Conservation (phyloP, 2,797 vertebrate genomes). For the Caiman crocodilus region DNA sequence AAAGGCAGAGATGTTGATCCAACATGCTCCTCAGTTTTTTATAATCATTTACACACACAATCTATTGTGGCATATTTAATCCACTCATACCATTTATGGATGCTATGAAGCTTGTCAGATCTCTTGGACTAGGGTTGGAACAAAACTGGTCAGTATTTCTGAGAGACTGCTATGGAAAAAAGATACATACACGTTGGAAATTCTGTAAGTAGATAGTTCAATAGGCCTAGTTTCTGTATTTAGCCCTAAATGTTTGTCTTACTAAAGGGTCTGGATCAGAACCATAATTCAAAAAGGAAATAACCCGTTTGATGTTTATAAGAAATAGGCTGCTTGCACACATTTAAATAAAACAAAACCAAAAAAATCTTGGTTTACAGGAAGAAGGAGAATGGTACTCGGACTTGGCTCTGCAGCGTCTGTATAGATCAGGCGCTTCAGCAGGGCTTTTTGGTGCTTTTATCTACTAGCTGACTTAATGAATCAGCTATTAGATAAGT, state of each 20-base stretch:
- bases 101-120: background rate
- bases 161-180: background rate
- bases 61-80: background rate
- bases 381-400: too few relatives aligned
- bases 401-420: too few relatives aligned
- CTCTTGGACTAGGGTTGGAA: background rate
- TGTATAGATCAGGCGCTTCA: too few relatives aligned
- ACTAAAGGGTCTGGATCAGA: background rate
- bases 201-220: background rate
- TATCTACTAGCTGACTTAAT: too few relatives aligned
- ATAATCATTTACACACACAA: background rate
- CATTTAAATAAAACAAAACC: too few relatives aligned
- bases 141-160: background rate
- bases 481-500: too few relatives aligned
- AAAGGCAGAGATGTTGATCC: background rate
- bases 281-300: background rate
- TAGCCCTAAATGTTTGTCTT: background rate
- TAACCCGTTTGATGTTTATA: background rate
- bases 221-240: background rate
- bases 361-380: too few relatives aligned
- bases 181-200: background rate
- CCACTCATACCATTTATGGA: background rate
- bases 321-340: background rate
- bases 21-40: background rate
- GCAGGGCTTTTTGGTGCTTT: too few relatives aligned